Base-by-base conservation (phyloP, 2,888 invertebrate genomes). In the Parthenolecanium corni region DNA sequence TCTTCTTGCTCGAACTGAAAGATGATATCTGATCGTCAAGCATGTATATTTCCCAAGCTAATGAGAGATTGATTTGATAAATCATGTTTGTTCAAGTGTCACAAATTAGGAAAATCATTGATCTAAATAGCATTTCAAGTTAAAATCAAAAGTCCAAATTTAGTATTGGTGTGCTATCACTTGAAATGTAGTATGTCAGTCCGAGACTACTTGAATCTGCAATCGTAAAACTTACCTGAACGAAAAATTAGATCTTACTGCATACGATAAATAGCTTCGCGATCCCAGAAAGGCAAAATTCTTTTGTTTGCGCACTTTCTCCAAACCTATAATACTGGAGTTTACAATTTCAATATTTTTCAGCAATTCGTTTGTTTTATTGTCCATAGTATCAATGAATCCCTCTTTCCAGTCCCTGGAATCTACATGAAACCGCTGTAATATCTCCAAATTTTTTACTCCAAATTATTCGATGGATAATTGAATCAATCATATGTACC, bases 281-380 rank as follows among this genome's bases (percentile, higher is more conserved):
- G 88, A 87, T 11, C 85, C 86, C 1, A 89, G 73, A 70, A 86
- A 87, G 0, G 88, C 85, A 69, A 87, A 86, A 0, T 84, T 82
- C 70, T 84, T 85, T 3, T 85, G 84, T 67, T 80, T 80, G 0
- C 86, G 85, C 0, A 83, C 83, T 71, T 87, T 86, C 54, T 78
- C 79, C 4, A 89, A 78, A 1, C 88, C 89, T 12, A 82, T 78
- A 67, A 80, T 78, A 1, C 87, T 74, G 53, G 78, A 77, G 0
- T 82, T 77, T 2, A 89, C 82, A 16, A 82, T 77, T 71, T 87
- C 85, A 65, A 86, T 73, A 70, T 82, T 81, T 68, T 77, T 80
- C 52, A 85, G 76, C 9, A 89, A 74, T 69, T 78, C 81, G 25
- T 76, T 75, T 0, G 84, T 80, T 1, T 77, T 70, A 0, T 76